Percentiles rank a stretch among this genome's conserved stretches.
Conservation (phyloP, 2,113 vertebrate species). For the Apodemus sylvaticus region DNA sequence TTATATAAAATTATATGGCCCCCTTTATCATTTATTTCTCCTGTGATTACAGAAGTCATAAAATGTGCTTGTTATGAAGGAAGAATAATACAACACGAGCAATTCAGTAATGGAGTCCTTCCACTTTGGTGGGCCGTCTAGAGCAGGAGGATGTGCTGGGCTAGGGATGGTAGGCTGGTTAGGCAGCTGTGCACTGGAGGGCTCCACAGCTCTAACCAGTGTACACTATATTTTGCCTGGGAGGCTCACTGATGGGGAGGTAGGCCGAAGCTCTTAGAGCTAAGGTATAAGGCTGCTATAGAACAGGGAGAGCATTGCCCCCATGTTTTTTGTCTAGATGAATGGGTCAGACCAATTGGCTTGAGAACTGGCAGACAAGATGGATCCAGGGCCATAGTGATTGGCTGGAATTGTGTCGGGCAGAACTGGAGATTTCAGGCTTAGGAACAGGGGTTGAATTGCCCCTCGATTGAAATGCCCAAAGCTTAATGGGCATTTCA, state of each 20-base stretch:
- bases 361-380: neutral
- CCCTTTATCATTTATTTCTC: neutral
- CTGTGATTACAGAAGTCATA: neutral
- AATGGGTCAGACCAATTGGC: neutral
- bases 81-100: neutral
- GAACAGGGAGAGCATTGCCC: fast-evolving
- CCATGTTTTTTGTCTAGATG: neutral
- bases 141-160: neutral
- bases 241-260: too few species aligned
- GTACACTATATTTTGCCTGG: neutral
- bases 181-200: neutral
- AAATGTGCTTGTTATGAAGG: neutral
- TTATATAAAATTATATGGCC: too few species aligned
- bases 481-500: too few species aligned
- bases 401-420: too few species aligned
- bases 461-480: neutral
- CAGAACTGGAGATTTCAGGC: neutral
- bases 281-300: fast-evolving
- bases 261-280: neutral
- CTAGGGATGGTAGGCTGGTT: too few species aligned
- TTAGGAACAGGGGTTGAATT: neutral
- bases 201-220: neutral
- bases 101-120: neutral
- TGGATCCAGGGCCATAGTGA: fast-evolving
- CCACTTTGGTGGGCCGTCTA: too few species aligned